A percentile compares a stretch with the other conserved stretches of the same genome.
Evolutionary conservation across 2,888 invertebrate species (phyloP).

Genomic region (Gnatocerus cornutus): DNA sequence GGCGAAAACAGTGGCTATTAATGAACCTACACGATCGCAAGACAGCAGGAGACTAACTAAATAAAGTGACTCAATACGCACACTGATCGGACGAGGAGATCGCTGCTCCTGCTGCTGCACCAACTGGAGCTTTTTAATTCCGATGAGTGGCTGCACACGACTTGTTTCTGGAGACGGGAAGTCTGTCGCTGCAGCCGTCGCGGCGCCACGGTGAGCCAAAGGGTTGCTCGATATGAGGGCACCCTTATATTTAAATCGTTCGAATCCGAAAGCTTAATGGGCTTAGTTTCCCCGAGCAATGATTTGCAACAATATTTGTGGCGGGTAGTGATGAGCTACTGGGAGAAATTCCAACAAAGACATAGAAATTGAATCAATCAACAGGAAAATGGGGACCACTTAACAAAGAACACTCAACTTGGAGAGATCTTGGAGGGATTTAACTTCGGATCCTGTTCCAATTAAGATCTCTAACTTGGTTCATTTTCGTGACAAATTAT

Average conservation of each 20-base stretch:
- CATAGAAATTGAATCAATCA: too few relatives aligned
- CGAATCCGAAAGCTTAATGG: neutral
- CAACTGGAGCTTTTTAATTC: slow-evolving; percentile 40
- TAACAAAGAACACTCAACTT: too few relatives aligned
- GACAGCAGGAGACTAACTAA: slow-evolving; percentile 48
- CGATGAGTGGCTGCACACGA: slow-evolving; percentile 34
- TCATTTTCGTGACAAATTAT: too few relatives aligned
- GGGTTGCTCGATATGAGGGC: slow-evolving; percentile 4
- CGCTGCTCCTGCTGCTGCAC: slow-evolving; percentile 26
- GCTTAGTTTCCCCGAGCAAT: neutral
- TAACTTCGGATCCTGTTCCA: too few relatives aligned
- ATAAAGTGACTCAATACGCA: slow-evolving; percentile 45
- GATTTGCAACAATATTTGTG: too few relatives aligned
- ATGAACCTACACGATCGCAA: slow-evolving; percentile 37
- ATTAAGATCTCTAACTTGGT: too few relatives aligned
- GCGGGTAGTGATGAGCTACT: too few relatives aligned
- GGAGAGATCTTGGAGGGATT: too few relatives aligned
- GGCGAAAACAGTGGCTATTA: slow-evolving; percentile 20
- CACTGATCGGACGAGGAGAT: slow-evolving; percentile 33
- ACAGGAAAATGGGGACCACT: too few relatives aligned
- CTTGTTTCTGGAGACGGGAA: slow-evolving; percentile 4
- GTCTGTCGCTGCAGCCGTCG: slow-evolving; percentile 20
- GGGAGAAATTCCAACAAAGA: too few relatives aligned
- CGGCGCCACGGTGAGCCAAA: slow-evolving; percentile 7
- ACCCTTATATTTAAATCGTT: slow-evolving; percentile 6